phyloP scores from a whole-genome alignment of 2,113 vertebrate species.

The Sciurus niger region DNA sequence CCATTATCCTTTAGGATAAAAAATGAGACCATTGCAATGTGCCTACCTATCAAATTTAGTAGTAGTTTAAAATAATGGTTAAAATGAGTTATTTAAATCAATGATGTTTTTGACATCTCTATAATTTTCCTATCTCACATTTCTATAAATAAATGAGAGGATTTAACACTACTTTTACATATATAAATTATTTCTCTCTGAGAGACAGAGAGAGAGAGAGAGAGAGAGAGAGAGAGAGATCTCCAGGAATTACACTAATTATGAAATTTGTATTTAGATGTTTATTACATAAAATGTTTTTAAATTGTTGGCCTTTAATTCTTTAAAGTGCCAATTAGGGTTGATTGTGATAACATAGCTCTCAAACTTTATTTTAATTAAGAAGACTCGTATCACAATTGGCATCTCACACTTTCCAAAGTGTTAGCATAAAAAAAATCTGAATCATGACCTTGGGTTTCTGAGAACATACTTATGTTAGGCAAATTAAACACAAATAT shows the following conservation, averaged over 20 bases:
- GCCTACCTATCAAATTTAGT: conserved; percentile 37
- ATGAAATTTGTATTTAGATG: conserved; percentile 33
- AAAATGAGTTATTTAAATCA: conserved; percentile 59
- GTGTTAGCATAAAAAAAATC: conserved; percentile 24
- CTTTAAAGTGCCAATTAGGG: conserved; percentile 43
- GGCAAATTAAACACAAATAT: conserved; percentile 50
- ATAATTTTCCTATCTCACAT: conserved; percentile 64
- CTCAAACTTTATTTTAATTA: conserved; percentile 59
- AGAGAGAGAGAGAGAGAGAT: not conserved
- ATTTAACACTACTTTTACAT: conserved; percentile 37
- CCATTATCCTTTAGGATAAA: not conserved
- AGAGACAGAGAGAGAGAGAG: too few relatives aligned
- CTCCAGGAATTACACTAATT: conserved; percentile 8
- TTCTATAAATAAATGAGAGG: conserved; percentile 31
- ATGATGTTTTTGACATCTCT: conserved; percentile 43
- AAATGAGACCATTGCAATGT: not conserved
- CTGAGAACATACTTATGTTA: conserved; percentile 51
- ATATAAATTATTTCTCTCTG: not conserved
- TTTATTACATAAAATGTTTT: conserved; percentile 55
- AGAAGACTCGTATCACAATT: conserved; percentile 39
- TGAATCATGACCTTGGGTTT: conserved; percentile 67
- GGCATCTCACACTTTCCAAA: not conserved
- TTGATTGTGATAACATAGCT: conserved; percentile 32
- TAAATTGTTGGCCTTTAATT: conserved; percentile 17
- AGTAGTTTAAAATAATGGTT: conserved; percentile 55